These are phyloP conservation scores for Euclidia mi DNA, from an alignment of 2,888 invertebrate genomes.

Conservation along the genomic window DNA sequence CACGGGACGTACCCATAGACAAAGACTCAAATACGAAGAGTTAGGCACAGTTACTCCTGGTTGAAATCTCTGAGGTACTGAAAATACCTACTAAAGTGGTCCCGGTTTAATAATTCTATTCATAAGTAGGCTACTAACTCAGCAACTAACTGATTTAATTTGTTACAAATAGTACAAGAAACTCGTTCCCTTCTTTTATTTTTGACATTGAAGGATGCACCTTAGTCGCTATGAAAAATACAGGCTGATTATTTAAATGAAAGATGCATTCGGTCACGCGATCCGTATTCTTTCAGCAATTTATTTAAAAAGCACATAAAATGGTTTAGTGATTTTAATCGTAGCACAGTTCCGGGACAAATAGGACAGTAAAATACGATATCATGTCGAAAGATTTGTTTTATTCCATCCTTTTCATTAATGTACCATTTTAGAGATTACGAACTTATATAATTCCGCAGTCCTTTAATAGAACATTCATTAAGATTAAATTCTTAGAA, in stretches of 20 bases:
- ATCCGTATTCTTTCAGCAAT: neutral
- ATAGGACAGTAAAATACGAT: neutral
- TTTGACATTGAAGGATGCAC: slow-evolving; percentile 39
- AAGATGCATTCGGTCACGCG: slow-evolving; percentile 28
- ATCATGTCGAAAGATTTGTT: neutral
- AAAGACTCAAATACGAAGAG: too few relatives aligned
- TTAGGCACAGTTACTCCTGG: too few relatives aligned
- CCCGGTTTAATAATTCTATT: too few relatives aligned
- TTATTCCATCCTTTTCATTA: neutral
- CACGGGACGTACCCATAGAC: too few relatives aligned
- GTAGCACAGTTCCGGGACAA: neutral
- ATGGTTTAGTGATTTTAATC: neutral
- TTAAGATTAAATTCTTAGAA: neutral
- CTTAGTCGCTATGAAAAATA: slow-evolving; percentile 13
- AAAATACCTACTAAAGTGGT: too few relatives aligned
- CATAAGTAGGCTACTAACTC: neutral
- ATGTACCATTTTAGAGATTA: neutral
- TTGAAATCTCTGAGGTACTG: too few relatives aligned
- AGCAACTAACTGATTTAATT: slow-evolving; percentile 8
- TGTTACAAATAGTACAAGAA: neutral
- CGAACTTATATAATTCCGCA: neutral
- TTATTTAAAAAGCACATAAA: neutral
- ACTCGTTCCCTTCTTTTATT: slow-evolving; percentile 29
- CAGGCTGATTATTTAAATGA: slow-evolving; percentile 16
- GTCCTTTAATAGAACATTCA: neutral